Percentiles rank a stretch among this genome's conserved stretches.
Evolutionary conservation across 2,113 vertebrate genomes (phyloP).

Genomic region (Scalopus aquaticus): DNA sequence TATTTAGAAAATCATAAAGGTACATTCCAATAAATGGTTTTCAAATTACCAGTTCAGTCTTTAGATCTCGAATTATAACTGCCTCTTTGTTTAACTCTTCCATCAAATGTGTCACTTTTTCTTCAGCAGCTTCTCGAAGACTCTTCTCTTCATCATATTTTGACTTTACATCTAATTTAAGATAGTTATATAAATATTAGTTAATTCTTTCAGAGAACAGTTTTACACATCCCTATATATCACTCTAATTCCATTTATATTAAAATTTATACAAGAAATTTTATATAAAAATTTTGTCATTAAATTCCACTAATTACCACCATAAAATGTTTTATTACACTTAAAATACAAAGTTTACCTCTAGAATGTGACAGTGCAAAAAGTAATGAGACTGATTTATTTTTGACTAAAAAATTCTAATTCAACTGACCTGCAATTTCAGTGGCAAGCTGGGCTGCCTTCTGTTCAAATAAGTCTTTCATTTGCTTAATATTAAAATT

Average conservation of each 20-base stretch:
- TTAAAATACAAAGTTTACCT: constrained; percentile 19
- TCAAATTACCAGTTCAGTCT: constrained; percentile 94
- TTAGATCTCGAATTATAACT: constrained; percentile 88
- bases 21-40: constrained; percentile 9
- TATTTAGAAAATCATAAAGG: constrained; percentile 9
- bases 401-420: constrained; percentile 10
- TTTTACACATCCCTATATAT: neutral
- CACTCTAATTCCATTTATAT: constrained; percentile 30
- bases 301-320: constrained; percentile 9
- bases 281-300: neutral
- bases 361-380: neutral
- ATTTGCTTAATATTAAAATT: constrained; percentile 99
- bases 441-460: constrained; percentile 96
- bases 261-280: constrained; percentile 35
- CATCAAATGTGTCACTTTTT: constrained; percentile 86
- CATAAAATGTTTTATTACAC: constrained; percentile 26
- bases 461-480: constrained; percentile 99
- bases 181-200: constrained; percentile 31
- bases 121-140: constrained; percentile 91
- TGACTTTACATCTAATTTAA: constrained; percentile 93
- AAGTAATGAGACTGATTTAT: neutral
- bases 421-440: constrained; percentile 95
- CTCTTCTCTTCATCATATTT: constrained; percentile 96
- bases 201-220: neutral
- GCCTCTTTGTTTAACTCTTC: constrained; percentile 91